Evolutionary conservation across 1,140 invertebrate genomes (phyloP), one percentile per base, ranked within the genome.

Genomic region (Panagrolaimus sp.): DNA sequence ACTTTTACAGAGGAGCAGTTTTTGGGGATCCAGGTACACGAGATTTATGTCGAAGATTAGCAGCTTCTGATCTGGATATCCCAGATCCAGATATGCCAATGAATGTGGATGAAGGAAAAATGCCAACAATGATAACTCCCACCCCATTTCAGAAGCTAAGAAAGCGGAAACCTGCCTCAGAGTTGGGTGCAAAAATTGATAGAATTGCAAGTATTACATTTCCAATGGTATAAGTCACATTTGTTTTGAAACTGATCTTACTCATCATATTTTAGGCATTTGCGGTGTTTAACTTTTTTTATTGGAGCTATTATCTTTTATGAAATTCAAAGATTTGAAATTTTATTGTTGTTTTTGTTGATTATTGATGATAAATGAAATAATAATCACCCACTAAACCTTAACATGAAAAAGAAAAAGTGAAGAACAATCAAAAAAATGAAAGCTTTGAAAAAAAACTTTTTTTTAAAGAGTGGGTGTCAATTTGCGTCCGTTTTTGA

Each of bases 271-370:
- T 79, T 65, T 69, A 79, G 78, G 75, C 74, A 15, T 82, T 83
- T 43, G 77, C 73, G 3, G 8, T 82, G 3, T 82, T 83, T 69
- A 82, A 82, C 63, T 46, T 75, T n/a, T 47, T 70, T 44, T 81
- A 81, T 52, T 81, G 79, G 79, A 75, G 78, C 43, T 80, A 81
- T 65, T 80, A 80, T 62, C 48, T 80, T 15, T 71, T 74, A 26
- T 58, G 70, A 44, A 71, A 72, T 43, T 70, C 68, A 14, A 38
- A 38, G 2, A 38, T 38, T 38, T 38, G 32, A 38, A 38, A 38
- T 38, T 38, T 7, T 38, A 38, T 38, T 38, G 32, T 38, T 38
- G n/a, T n/a, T n/a, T n/a, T n/a, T n/a, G 32, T 38, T 38, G 32
- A 38, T 38, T 38, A 38, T 38, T 38, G 32, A 7, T 38, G 28